Percentiles rank a stretch among this genome's conserved stretches.
Conservation (phyloP, 2,888 invertebrate species). For the Athetis lepigone region DNA sequence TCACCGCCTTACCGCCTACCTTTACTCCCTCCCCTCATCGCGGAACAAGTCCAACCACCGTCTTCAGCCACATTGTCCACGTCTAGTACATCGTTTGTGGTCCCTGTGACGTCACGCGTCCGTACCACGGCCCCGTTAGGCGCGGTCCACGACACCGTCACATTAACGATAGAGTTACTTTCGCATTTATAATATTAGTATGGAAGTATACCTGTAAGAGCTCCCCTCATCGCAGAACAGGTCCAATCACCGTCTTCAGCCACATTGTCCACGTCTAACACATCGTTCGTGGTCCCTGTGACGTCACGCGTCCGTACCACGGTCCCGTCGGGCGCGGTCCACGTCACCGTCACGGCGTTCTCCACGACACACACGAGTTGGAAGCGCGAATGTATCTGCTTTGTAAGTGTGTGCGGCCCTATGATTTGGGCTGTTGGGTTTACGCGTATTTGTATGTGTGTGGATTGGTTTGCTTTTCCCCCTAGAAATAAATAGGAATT, state of each 20-base stretch:
- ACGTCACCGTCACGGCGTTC: constrained; percentile 71
- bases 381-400: constrained; percentile 63
- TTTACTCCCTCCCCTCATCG: constrained; percentile 67
- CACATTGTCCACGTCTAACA: constrained; percentile 72
- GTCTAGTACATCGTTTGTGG: constrained; percentile 69
- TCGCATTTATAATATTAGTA: no score
- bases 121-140: constrained; percentile 66
- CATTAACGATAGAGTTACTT: no score
- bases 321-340: constrained; percentile 71
- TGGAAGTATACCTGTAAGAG: constrained; percentile 74
- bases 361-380: constrained; percentile 78
- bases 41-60: constrained; percentile 79
- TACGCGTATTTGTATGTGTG: constrained; percentile 68
- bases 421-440: constrained; percentile 79
- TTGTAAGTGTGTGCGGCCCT: constrained; percentile 75
- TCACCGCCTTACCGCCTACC: no score
- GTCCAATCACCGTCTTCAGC: constrained; percentile 76
- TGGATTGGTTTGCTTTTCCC: constrained; percentile 74
- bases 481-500: constrained; percentile 69
- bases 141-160: constrained; percentile 71
- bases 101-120: constrained; percentile 63
- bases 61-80: constrained; percentile 73
- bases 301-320: constrained; percentile 63
- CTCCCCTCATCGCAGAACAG: constrained; percentile 73
- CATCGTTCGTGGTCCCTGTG: constrained; percentile 65